Evolutionary conservation across 2,113 vertebrate genomes (phyloP).

Genomic region (Meles meles): DNA sequence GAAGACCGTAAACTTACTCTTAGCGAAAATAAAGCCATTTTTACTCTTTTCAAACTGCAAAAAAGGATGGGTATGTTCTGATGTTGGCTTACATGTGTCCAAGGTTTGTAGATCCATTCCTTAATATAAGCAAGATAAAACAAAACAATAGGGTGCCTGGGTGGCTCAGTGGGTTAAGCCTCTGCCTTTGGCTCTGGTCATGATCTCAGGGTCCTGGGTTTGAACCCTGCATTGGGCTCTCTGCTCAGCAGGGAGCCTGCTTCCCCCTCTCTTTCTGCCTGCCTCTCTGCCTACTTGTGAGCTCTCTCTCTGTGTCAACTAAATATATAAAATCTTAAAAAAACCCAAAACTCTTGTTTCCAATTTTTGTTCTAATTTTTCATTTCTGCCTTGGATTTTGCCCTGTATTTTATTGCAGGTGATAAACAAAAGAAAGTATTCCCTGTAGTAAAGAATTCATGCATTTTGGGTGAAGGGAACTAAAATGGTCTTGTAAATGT

Average conservation of each 20-base stretch:
- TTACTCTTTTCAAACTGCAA: background rate
- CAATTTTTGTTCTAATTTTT: background rate
- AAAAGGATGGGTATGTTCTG: background rate
- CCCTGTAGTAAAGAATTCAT: background rate
- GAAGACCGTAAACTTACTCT: background rate
- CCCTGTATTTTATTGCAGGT: background rate
- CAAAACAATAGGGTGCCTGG: too few species aligned
- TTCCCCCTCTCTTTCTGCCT: too few species aligned
- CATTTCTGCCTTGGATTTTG: slow-evolving; percentile 16
- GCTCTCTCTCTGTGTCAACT: too few species aligned
- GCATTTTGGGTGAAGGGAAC: background rate
- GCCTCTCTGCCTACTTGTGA: too few species aligned
- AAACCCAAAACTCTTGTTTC: background rate
- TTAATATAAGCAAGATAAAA: background rate
- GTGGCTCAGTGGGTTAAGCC: too few species aligned
- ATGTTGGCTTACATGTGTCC: background rate
- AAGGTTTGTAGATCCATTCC: background rate
- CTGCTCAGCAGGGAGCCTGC: too few species aligned
- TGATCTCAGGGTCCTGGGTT: too few species aligned
- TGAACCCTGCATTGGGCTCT: too few species aligned
- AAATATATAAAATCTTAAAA: too few species aligned
- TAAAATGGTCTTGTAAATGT: background rate
- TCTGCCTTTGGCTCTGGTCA: too few species aligned
- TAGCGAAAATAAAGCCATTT: background rate
- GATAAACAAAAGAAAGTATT: background rate